phyloP scores from a whole-genome alignment of 2,888 invertebrate species.

The Eristalinus aeneus region DNA sequence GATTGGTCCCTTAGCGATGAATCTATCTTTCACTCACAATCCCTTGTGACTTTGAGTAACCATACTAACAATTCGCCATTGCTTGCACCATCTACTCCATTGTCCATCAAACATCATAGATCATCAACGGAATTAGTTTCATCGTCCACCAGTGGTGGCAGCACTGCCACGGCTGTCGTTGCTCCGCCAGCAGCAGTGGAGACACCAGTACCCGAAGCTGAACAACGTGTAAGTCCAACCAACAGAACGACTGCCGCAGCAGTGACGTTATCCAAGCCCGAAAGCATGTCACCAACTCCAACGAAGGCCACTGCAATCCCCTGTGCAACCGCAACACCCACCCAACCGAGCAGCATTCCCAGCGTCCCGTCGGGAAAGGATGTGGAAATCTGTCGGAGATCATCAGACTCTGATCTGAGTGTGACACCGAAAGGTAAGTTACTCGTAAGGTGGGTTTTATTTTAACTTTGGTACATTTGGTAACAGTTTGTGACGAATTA shows the following conservation, averaged over 20 bases:
- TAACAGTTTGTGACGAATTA: neutral
- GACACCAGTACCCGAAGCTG: conserved; percentile 43
- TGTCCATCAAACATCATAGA: conserved; percentile 77
- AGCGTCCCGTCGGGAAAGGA: conserved; percentile 73
- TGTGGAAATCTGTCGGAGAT: conserved; percentile 87
- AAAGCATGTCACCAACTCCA: conserved; percentile 82
- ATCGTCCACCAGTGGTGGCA: conserved; percentile 72
- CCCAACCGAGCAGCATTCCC: conserved; percentile 77
- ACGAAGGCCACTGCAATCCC: conserved; percentile 77
- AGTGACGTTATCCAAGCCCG: neutral
- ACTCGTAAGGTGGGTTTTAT: neutral
- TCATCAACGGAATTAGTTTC: conserved; percentile 75
- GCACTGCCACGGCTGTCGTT: conserved; percentile 73
- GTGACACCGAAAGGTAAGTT: conserved; percentile 94
- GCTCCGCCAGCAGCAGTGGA: conserved; percentile 74
- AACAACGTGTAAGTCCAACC: conserved; percentile 54
- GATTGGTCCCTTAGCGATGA: conserved; percentile 72
- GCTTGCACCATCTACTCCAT: conserved; percentile 80
- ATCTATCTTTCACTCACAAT: conserved; percentile 65
- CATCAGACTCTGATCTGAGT: conserved; percentile 96
- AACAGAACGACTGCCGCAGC: neutral
- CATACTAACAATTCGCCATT: conserved; percentile 79
- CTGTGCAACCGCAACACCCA: neutral
- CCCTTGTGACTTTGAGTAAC: conserved; percentile 71
- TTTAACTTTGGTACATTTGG: neutral